Percentiles rank a stretch among this genome's conserved stretches.
Conservation (phyloP, 2,797 vertebrate species). For the Artibeus lituratus region DNA sequence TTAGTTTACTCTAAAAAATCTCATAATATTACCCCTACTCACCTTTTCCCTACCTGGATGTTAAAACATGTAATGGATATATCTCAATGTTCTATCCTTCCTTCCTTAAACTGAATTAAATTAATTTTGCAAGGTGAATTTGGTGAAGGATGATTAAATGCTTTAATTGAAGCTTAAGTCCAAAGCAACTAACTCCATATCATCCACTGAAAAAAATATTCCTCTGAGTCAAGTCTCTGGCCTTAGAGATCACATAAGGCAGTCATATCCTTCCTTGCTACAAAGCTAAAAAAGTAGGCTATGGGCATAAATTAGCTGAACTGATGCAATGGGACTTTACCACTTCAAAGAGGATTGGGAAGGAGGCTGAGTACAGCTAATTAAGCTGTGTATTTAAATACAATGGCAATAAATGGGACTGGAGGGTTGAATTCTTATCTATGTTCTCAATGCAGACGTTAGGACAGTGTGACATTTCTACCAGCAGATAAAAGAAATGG, state of each 20-base stretch:
- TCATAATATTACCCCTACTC: background rate
- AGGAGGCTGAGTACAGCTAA: constrained; percentile 39
- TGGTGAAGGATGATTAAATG: background rate
- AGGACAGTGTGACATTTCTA: constrained; percentile 24
- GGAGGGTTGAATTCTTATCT: constrained; percentile 63
- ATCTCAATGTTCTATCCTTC: background rate
- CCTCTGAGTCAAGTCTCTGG: background rate
- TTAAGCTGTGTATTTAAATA: constrained; percentile 67
- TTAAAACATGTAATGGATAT: background rate
- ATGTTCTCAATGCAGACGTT: constrained; percentile 49
- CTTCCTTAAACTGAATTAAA: constrained; percentile 1
- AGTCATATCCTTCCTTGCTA: background rate
- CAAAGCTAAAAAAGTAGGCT: constrained; percentile 52
- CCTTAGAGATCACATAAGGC: background rate
- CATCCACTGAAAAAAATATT: background rate
- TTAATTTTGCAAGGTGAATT: constrained; percentile 38
- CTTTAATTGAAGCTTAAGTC: background rate
- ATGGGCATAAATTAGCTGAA: constrained; percentile 59
- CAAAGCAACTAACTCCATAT: background rate
- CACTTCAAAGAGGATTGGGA: constrained; percentile 66
- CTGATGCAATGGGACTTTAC: constrained; percentile 34
- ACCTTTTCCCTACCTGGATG: background rate
- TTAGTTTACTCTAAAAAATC: background rate
- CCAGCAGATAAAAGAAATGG: constrained; percentile 43
- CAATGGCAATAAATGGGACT: constrained; percentile 44